Conservation (phyloP, 2,797 vertebrate species). For the Helarctos malayanus region DNA sequence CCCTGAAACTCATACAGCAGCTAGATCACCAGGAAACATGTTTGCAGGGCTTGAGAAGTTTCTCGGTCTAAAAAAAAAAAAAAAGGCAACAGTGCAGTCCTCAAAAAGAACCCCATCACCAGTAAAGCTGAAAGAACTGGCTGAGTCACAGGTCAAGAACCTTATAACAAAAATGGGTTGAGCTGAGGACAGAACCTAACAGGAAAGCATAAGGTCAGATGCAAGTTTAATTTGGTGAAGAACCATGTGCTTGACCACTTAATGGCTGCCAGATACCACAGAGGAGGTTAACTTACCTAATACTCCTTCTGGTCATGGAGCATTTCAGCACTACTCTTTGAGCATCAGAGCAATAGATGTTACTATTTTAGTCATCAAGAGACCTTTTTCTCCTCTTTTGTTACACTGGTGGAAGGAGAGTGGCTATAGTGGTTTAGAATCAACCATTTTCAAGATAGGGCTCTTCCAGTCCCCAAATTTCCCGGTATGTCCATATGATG, state of each 20-base stretch:
- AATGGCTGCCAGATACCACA: neutral
- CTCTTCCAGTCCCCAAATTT: conserved; percentile 30
- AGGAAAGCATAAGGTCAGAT: neutral
- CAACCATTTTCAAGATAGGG: neutral
- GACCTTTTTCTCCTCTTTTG: neutral
- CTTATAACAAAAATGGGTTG: conserved; percentile 18
- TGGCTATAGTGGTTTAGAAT: neutral
- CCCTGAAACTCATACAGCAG: conserved; percentile 7
- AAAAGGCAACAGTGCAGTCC: neutral
- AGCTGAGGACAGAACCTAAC: neutral
- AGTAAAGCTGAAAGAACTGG: neutral
- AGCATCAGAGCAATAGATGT: neutral
- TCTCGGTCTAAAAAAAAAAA: neutral
- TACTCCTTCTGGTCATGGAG: neutral
- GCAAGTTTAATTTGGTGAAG: conserved; percentile 8
- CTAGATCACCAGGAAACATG: neutral
- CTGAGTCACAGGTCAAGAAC: neutral
- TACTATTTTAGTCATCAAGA: neutral
- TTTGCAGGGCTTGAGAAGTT: neutral
- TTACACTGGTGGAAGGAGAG: conserved; percentile 20
- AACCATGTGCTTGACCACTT: conserved; percentile 15
- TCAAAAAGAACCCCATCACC: neutral
- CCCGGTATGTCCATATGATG: neutral
- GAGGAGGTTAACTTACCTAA: conserved; percentile 23
- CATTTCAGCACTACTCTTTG: neutral